Conservation (phyloP, 2,113 vertebrate genomes). For the Chamaetylas fuelleborni region DNA sequence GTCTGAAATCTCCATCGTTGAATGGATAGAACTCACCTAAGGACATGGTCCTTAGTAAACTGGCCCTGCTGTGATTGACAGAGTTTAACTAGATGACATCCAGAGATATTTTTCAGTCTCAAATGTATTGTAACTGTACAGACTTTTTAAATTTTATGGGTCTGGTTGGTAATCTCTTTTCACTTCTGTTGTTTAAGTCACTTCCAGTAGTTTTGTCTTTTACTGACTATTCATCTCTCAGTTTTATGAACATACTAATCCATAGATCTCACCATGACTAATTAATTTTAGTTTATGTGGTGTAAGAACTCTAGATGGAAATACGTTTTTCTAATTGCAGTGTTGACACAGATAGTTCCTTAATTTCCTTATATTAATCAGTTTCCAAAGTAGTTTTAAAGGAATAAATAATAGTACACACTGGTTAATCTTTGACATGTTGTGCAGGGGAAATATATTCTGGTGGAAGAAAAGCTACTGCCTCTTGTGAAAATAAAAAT, state of each 20-base stretch:
- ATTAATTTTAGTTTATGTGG: neutral
- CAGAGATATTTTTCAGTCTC: neutral
- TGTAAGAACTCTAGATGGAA: neutral
- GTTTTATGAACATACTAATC: neutral
- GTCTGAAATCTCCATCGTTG: neutral
- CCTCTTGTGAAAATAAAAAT: neutral
- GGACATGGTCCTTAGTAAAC: neutral
- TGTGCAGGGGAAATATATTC: neutral
- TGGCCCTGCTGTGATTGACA: neutral
- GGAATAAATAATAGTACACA: neutral
- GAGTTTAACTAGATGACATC: neutral
- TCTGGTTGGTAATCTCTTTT: neutral
- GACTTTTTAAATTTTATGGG: neutral
- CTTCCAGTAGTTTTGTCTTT: neutral
- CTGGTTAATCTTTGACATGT: neutral
- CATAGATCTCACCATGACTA: neutral
- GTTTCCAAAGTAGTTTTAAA: neutral
- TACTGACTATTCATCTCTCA: neutral
- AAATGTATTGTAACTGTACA: neutral
- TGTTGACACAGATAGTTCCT: neutral
- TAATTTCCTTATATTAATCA: neutral
- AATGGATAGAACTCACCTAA: neutral
- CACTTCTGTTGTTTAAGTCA: neutral
- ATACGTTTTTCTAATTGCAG: neutral
- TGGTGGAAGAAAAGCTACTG: neutral